These are phyloP conservation scores for Apis laboriosa DNA, from an alignment of 1,140 invertebrate species.

Conservation along the genomic window DNA sequence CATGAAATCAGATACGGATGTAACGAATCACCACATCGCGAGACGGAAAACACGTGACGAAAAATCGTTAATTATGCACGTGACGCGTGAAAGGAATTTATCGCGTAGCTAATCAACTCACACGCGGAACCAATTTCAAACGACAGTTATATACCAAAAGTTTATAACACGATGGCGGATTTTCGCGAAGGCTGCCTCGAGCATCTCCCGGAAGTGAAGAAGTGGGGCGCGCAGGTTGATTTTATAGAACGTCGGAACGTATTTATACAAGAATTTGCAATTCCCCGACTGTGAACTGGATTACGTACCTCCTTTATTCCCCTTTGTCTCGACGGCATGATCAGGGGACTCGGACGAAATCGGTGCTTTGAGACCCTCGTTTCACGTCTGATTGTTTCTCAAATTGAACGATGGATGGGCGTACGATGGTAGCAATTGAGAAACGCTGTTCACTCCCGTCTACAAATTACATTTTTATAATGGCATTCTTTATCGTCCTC, in stretches of 20 bases:
- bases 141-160: conserved; percentile 31
- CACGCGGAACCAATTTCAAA: conserved; percentile 30
- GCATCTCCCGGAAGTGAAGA: background rate
- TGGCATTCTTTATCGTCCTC: background rate
- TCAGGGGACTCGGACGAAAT: background rate
- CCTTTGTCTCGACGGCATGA: background rate
- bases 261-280: conserved; percentile 52
- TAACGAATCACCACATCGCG: no score
- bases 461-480: background rate
- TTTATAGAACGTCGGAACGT: conserved; percentile 19
- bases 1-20: background rate
- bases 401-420: background rate
- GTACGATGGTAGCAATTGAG: background rate
- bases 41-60: background rate
- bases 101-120: conserved; percentile 18
- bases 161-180: conserved; percentile 9
- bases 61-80: background rate
- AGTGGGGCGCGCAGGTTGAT: conserved; percentile 23
- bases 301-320: conserved; percentile 15
- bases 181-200: background rate
- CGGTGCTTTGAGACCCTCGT: background rate
- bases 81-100: background rate
- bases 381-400: background rate
- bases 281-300: conserved; percentile 2
- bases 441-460: background rate